Percentiles rank a stretch among this genome's conserved stretches.
Conservation (phyloP, 2,888 invertebrate species). For the Stenoptilia bipunctidactyla region DNA sequence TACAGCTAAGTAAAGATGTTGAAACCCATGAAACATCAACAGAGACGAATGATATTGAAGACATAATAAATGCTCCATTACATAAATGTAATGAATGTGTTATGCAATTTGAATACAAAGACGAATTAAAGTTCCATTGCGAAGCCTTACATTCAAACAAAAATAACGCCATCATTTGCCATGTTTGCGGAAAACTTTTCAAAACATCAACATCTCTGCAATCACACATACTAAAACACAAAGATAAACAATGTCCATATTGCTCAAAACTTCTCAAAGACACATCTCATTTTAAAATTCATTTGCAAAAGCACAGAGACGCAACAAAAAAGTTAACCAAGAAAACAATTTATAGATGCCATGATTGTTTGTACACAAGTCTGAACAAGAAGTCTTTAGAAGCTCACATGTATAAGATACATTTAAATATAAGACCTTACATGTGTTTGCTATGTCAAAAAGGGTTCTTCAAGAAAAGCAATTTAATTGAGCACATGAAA, state of each 20-base stretch:
- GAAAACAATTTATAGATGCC: constrained; percentile 20
- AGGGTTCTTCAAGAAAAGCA: constrained; percentile 38
- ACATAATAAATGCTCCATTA: too few relatives aligned
- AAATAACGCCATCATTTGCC: too few relatives aligned
- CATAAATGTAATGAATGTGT: too few relatives aligned
- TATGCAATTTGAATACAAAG: too few relatives aligned
- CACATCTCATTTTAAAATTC: constrained; percentile 27
- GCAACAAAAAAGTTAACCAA: neutral
- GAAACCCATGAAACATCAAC: too few relatives aligned
- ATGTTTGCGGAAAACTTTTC: constrained; percentile 17
- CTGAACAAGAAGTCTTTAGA: constrained; percentile 29
- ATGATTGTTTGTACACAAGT: constrained; percentile 28
- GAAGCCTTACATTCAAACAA: too few relatives aligned
- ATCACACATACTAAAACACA: constrained; percentile 25
- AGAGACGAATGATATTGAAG: too few relatives aligned
- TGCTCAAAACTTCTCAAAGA: constrained; percentile 30
- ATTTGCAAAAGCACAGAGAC: constrained; percentile 23
- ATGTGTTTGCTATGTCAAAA: constrained; percentile 32
- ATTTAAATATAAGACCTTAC: constrained; percentile 30
- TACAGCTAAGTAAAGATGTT: too few relatives aligned
- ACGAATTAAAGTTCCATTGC: too few relatives aligned
- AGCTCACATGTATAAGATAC: constrained; percentile 37
- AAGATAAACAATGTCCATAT: constrained; percentile 25
- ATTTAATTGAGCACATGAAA: constrained; percentile 28
- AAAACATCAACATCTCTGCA: constrained; percentile 19